Conservation (phyloP, 2,113 vertebrate genomes). For the Pollimyrus isidori region DNA sequence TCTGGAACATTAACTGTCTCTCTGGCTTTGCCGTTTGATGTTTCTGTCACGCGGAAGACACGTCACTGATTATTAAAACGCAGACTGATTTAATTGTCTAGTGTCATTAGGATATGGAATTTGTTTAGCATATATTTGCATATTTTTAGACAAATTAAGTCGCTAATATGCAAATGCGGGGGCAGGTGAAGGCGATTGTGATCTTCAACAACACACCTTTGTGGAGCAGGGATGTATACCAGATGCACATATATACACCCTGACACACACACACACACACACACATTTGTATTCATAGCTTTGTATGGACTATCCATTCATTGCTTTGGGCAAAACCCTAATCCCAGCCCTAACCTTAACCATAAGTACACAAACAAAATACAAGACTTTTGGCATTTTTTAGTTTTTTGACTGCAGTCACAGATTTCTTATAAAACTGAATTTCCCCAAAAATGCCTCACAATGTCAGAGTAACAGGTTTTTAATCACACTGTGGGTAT, state of each 20-base stretch:
- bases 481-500: not conserved
- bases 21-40: not conserved
- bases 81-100: constrained; percentile 9
- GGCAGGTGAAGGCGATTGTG: constrained; percentile 8
- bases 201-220: not conserved
- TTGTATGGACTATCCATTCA: not conserved
- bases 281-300: not conserved
- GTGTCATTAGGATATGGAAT: constrained; percentile 9
- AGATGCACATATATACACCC: not conserved
- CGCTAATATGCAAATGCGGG: not conserved
- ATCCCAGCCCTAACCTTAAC: not conserved
- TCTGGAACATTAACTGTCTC: not conserved
- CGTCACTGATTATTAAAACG: not conserved
- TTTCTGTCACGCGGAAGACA: not conserved
- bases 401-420: not conserved
- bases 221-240: not conserved
- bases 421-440: not conserved
- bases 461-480: not conserved
- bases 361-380: not conserved
- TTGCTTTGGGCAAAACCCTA: not conserved
- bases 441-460: not conserved
- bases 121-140: constrained; percentile 14
- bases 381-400: not conserved
- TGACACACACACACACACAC: not conserved
- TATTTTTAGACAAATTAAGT: constrained; percentile 10